These are phyloP conservation scores for Mycteria americana DNA, from an alignment of 2,797 vertebrate genomes.

Conservation along the genomic window DNA sequence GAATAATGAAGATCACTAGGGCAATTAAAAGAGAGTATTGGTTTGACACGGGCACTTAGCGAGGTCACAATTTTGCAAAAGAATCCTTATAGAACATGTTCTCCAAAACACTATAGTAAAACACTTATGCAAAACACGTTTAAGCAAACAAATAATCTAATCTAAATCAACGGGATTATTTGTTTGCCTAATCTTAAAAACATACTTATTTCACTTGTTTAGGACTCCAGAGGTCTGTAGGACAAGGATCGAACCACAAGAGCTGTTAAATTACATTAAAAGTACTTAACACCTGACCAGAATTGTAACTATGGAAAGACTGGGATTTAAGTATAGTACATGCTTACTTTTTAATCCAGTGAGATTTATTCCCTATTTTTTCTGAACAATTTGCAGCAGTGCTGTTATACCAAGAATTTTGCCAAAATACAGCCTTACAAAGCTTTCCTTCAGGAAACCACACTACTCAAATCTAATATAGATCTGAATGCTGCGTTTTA, in stretches of 20 bases:
- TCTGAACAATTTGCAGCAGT: not conserved
- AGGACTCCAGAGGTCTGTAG: not conserved
- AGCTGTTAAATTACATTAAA: not conserved
- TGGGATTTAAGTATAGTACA: not conserved
- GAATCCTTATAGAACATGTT: fast-evolving
- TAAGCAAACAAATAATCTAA: not conserved
- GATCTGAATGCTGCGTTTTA: not conserved
- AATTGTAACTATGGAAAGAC: not conserved
- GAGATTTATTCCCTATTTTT: not conserved
- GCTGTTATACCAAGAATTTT: not conserved
- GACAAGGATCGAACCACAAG: not conserved
- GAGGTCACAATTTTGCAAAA: not conserved
- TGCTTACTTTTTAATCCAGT: not conserved
- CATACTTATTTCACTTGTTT: not conserved
- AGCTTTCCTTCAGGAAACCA: not conserved
- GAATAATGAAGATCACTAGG: not conserved
- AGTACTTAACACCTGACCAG: not conserved
- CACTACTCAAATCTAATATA: not conserved
- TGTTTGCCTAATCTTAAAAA: not conserved
- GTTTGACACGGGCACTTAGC: not conserved
- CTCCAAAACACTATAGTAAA: not conserved
- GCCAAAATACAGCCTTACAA: not conserved
- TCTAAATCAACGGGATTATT: not conserved
- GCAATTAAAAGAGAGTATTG: not conserved
- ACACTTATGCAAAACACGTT: not conserved